A percentile compares a stretch with the other conserved stretches of the same genome.
Conservation (phyloP, 2,797 vertebrate species). For the Sus cebifrons region DNA sequence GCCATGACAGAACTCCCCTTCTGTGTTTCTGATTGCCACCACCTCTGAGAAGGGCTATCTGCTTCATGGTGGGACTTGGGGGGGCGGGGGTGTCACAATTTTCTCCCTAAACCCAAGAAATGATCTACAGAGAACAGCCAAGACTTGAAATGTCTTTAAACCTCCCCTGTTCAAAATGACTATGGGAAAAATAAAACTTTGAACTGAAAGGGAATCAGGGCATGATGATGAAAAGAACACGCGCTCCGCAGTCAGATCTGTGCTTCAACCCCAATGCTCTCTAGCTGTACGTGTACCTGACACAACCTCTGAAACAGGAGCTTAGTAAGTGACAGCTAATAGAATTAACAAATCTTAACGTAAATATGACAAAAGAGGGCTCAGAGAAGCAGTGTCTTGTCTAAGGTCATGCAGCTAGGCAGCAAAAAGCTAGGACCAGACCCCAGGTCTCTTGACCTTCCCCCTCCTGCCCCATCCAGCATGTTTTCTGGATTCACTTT, state of each 20-base stretch:
- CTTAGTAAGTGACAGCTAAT: not conserved
- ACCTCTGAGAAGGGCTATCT: not conserved
- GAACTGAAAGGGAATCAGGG: constrained; percentile 7
- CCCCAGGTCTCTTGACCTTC: not conserved
- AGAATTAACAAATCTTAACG: constrained; percentile 36
- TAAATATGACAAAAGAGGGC: not conserved
- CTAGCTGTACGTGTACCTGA: not conserved
- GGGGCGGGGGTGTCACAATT: not conserved
- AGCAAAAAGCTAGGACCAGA: not conserved
- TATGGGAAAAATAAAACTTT: constrained; percentile 44
- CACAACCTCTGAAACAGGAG: constrained; percentile 26
- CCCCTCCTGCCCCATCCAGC: not conserved
- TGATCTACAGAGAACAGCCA: constrained; percentile 22
- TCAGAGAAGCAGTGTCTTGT: constrained; percentile 9
- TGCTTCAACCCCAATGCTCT: not conserved
- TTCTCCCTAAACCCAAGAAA: constrained; percentile 32
- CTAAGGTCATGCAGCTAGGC: constrained; percentile 37
- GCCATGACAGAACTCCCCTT: not conserved
- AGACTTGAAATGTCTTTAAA: constrained; percentile 31
- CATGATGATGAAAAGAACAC: not conserved
- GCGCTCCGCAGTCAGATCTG: not conserved
- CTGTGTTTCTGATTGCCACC: not conserved
- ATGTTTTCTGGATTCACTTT: not conserved
- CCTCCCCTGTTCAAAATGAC: constrained; percentile 46
- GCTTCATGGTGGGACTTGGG: not conserved